Evolutionary conservation across 2,113 vertebrate species (phyloP).

Genomic region (Carassius carassius): DNA sequence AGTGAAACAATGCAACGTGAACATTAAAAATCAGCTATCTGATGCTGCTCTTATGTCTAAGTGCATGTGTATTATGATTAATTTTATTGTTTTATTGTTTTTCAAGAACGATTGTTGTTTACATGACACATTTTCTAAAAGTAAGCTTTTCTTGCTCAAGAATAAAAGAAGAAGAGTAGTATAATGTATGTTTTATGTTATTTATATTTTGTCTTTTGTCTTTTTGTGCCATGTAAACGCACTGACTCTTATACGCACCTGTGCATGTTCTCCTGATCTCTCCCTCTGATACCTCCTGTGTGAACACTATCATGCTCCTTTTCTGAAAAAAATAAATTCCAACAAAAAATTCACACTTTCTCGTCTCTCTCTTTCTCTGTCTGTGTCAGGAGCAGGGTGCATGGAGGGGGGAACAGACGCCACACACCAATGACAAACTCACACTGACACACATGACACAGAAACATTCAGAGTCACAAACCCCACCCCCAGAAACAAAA

Average conservation of each 20-base stretch:
- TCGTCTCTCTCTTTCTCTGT: conserved; percentile 66
- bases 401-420: conserved; percentile 62
- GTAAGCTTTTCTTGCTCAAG: conserved; percentile 37
- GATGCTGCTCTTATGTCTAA: conserved; percentile 13
- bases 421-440: conserved; percentile 45
- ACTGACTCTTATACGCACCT: conserved; percentile 57
- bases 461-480: neutral
- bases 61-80: conserved; percentile 51
- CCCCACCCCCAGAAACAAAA: conserved; percentile 1
- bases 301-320: conserved; percentile 20
- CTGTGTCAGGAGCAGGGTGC: conserved; percentile 68
- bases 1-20: conserved; percentile 6
- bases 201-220: conserved; percentile 9
- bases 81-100: conserved; percentile 34
- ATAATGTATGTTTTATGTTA: neutral
- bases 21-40: neutral
- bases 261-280: conserved; percentile 56
- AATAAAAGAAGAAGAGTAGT: conserved; percentile 16
- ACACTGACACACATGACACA: conserved; percentile 23
- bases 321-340: conserved; percentile 54
- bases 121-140: conserved; percentile 43
- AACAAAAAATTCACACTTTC: conserved; percentile 52
- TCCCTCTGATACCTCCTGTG: conserved; percentile 52
- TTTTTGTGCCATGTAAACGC: conserved; percentile 68
- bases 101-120: conserved; percentile 54